Evolutionary conservation across 2,888 invertebrate species (phyloP).

Genomic region (Julus scandinavius): DNA sequence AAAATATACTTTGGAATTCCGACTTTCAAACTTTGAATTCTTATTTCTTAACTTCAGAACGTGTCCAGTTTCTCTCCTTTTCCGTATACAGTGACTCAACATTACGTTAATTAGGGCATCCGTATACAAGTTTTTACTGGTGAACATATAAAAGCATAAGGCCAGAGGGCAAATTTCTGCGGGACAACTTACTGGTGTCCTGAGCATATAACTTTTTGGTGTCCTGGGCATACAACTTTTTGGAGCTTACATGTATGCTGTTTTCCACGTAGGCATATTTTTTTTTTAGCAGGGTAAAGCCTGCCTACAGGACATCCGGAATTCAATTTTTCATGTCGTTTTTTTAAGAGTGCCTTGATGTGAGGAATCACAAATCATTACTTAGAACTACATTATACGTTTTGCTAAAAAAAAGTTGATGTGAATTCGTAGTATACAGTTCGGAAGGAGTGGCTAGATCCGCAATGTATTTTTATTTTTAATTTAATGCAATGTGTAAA

Average conservation of each 20-base stretch:
- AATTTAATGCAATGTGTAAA: too few relatives aligned
- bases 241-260: too few relatives aligned
- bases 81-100: constrained; percentile 33
- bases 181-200: too few relatives aligned
- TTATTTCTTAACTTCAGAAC: neutral
- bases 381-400: too few relatives aligned
- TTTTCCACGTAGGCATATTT: too few relatives aligned
- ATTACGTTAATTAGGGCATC: constrained; percentile 27
- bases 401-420: neutral
- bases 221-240: too few relatives aligned
- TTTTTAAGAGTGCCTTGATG: neutral
- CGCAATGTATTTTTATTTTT: too few relatives aligned
- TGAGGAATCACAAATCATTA: neutral
- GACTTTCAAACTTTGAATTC: constrained; percentile 26
- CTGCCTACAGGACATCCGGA: neutral
- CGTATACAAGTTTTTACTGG: neutral
- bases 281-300: neutral
- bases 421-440: neutral
- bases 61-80: neutral
- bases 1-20: neutral
- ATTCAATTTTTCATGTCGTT: neutral
- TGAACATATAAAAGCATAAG: too few relatives aligned
- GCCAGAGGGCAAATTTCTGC: constrained; percentile 21
- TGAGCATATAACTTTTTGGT: too few relatives aligned
- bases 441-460: neutral